Base-by-base conservation (phyloP, 2,888 invertebrate species). In the Acronicta psi region DNA sequence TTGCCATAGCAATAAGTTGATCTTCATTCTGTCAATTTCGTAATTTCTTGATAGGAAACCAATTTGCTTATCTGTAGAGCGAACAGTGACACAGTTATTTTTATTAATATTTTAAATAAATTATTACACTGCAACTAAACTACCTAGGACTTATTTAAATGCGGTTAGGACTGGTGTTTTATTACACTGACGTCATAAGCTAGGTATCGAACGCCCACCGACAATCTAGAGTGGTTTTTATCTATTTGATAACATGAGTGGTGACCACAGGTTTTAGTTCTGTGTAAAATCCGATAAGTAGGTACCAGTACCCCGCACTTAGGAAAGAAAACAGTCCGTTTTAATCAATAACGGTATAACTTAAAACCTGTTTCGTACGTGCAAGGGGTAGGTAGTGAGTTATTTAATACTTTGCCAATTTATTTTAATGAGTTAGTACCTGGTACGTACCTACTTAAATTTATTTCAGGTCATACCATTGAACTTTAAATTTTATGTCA, bases 171-270 rank as follows among this genome's bases (percentile, higher is more conserved):
- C 51, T 71, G 62, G 67, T 73, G 68, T 81, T 82, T 80, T 74
- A 77, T 78, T 73, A 58, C 69, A 59, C 50, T 84, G 84, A 85
- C 81, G 84, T 85, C 82, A 86, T 59, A n/a, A 56, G 50, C 49
- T 68, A 63, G 70, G 65, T 61, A 67, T 59, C 70, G 65, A 73
- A 73, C 82, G 78, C 75, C 81, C 81, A 80, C 73, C 45, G 62
- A 55, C 81, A 82, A 90, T 87, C 88, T 91, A 83, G 80, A 90
- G 89, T 88, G 88, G 75, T 70, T 84, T 86, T 87, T 89, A 91
- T 88, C 88, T 75, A 62, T 60, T 67, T 23, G 90, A 91, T 90
- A 90, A 82, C 80, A 73, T 60, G 65, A 81, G 78, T 80, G 81
- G 73, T 77, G 81, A 81, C 80, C 81, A 76, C 77, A 71, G 81